Base-by-base conservation (phyloP, 92 coral and sea anemone genomes). In the Umimayanthus kanabou region DNA sequence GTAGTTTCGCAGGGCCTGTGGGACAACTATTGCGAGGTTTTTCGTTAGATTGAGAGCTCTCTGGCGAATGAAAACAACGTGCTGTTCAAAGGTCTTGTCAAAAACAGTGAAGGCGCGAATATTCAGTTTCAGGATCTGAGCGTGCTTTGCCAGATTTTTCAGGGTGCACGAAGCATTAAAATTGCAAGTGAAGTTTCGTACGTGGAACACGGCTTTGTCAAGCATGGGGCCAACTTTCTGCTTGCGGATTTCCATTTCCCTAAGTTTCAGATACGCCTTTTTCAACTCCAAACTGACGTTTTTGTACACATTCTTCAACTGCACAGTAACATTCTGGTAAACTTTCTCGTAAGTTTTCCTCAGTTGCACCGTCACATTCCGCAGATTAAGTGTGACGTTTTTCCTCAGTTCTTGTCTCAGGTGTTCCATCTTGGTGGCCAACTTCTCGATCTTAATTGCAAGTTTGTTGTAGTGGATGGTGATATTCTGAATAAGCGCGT, bases 161-260 rank as follows among this genome's bases (percentile, higher is more conserved):
- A 92, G 77, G 2, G 98, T 91, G 85, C 96, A 95, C 28, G 92
- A 89, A 25, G 88, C 93, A 30, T 93, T 92, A 82, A 91, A 93
- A 69, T 89, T 89, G 85, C 98, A 95, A 20, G 94, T 95, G 77
- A 95, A 90, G 67, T 84, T 71, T 22, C 73, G 82, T 23, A 92
- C 85, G 29, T 93, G 73, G 28, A 83, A 43, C 91, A 91, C 75
- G 86, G 82, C 87, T 70, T 90, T 87, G 77, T 95, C 98, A 53
- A 88, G 81, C 84, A 95, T 67, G 8, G 93, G 94, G 23, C 98
- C 96, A 40, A 95, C 80, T 61, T 91, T 93, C 88, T 89, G 88
- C 64, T 89, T 86, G 49, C 94, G 96, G 90, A 95, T 80, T 76
- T 93, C 94, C 20, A 92, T 71, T 25, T 91, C 94, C 47, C 98